phyloP scores from a whole-genome alignment of 2,113 vertebrate species.

The Abramis brama region DNA sequence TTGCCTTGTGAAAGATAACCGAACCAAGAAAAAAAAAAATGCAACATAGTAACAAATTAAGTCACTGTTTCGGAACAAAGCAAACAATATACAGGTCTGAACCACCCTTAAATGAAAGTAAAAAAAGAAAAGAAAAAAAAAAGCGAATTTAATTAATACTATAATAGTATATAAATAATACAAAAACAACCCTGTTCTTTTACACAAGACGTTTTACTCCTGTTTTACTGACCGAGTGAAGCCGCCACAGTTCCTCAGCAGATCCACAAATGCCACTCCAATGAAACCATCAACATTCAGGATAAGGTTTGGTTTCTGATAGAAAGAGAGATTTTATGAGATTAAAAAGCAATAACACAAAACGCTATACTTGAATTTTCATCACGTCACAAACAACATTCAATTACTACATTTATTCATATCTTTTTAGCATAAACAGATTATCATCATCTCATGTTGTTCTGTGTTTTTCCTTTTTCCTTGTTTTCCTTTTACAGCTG shows the following conservation, averaged over 20 bases:
- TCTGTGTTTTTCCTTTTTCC: slow-evolving; percentile 3
- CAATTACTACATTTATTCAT: background rate
- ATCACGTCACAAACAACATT: background rate
- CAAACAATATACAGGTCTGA: too few relatives aligned
- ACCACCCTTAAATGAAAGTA: background rate
- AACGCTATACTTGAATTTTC: background rate
- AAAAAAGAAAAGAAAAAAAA: background rate
- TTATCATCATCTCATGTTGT: too few relatives aligned
- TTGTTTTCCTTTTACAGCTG: background rate
- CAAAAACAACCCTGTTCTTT: background rate
- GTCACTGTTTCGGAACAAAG: too few relatives aligned
- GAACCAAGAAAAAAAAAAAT: too few relatives aligned
- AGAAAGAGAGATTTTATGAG: slow-evolving; percentile 13
- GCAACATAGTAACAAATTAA: too few relatives aligned
- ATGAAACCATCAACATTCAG: slow-evolving; percentile 97
- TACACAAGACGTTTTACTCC: background rate
- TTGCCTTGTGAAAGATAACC: too few relatives aligned
- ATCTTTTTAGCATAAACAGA: background rate
- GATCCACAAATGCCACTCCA: slow-evolving; percentile 93
- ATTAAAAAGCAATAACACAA: background rate
- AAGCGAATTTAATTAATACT: background rate
- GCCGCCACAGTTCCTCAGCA: slow-evolving; percentile 91
- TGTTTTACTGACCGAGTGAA: slow-evolving; percentile 86
- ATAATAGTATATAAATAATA: background rate
- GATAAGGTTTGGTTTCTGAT: slow-evolving; percentile 98